These are phyloP conservation scores for Ceratotherium simum DNA, from an alignment of 2,113 vertebrate species.

Conservation along the genomic window DNA sequence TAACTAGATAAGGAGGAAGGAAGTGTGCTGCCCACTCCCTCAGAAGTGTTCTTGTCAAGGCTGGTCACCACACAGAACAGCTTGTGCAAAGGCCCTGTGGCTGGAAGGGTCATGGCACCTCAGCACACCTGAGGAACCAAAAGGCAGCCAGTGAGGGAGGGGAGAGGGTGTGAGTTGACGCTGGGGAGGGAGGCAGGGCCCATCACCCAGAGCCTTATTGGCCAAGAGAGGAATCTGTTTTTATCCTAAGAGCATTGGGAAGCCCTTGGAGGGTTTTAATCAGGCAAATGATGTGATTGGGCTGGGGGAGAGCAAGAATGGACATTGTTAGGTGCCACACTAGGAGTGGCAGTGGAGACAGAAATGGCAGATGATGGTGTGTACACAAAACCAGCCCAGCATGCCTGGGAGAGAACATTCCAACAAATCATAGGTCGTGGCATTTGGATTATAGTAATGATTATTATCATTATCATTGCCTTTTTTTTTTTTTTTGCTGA, in stretches of 20 bases:
- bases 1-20: neutral
- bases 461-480: accelerated
- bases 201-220: neutral
- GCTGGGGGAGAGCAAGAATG: neutral
- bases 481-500: neutral
- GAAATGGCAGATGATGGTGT: neutral
- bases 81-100: conserved; percentile 9
- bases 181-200: neutral
- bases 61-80: neutral
- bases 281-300: neutral
- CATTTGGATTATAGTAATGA: neutral
- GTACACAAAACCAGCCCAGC: neutral
- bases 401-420: neutral
- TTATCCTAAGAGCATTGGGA: neutral
- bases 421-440: accelerated
- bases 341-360: neutral
- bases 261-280: neutral
- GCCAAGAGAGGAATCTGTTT: neutral
- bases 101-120: neutral
- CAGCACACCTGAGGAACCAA: neutral
- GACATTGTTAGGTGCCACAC: neutral
- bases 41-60: neutral
- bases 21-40: neutral
- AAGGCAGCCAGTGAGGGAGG: neutral
- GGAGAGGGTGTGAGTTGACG: neutral